Conservation (phyloP, 1,140 invertebrate species). For the Anthonomus grandis region DNA sequence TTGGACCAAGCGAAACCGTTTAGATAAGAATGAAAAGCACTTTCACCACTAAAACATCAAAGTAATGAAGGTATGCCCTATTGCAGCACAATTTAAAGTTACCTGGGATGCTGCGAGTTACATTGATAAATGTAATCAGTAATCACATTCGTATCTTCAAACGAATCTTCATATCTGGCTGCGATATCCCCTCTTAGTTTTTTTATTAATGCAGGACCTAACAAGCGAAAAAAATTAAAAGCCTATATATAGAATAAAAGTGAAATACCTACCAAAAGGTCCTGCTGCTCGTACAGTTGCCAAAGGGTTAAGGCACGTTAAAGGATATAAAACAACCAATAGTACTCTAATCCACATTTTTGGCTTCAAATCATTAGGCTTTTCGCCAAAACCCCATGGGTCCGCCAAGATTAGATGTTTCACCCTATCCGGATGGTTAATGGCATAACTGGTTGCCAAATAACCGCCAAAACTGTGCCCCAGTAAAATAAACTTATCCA, state of each 20-base stretch:
- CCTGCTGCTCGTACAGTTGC: constrained; percentile 87
- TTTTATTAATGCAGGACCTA: constrained; percentile 79
- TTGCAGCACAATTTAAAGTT: constrained; percentile 39
- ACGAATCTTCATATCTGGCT: constrained; percentile 70
- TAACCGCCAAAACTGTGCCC: constrained; percentile 96
- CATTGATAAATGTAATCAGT: constrained; percentile 96
- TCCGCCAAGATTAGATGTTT: constrained; percentile 91
- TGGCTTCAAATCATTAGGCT: constrained; percentile 63
- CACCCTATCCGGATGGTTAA: constrained; percentile 78
- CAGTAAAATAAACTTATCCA: constrained; percentile 86
- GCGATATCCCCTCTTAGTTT: constrained; percentile 84
- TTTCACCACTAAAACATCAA: constrained; percentile 75
- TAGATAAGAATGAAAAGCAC: constrained; percentile 90
- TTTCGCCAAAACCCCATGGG: constrained; percentile 96
- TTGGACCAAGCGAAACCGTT: constrained; percentile 91
- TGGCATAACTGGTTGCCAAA: constrained; percentile 85
- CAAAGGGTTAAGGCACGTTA: constrained; percentile 87
- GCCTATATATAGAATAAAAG: background rate
- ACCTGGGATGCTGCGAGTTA: constrained; percentile 90
- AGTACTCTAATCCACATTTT: constrained; percentile 66
- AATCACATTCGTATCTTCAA: constrained; percentile 71
- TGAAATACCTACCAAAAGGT: constrained; percentile 66
- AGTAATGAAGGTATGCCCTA: background rate
- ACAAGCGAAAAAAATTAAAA: constrained; percentile 21
- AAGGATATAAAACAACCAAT: constrained; percentile 60